Evolutionary conservation across 2,797 vertebrate genomes (phyloP).

Genomic region (Gobio occitaniae): DNA sequence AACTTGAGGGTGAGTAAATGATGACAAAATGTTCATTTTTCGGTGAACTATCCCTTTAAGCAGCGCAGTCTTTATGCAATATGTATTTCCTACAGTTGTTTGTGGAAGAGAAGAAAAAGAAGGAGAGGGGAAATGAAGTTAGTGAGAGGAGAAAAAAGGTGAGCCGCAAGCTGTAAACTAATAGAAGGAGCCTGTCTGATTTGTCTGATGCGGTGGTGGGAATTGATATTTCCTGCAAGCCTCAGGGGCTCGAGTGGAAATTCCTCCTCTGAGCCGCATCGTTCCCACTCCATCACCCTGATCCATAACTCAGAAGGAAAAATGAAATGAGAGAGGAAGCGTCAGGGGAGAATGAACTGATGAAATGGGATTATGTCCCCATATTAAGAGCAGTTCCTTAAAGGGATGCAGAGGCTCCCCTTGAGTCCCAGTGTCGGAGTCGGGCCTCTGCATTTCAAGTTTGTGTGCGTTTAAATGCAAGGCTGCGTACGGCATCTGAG

Average conservation of each 20-base stretch:
- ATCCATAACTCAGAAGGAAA: slow-evolving; percentile 48
- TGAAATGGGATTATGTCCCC: slow-evolving; percentile 67
- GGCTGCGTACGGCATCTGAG: background rate
- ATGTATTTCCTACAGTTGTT: slow-evolving; percentile 6
- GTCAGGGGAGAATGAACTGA: slow-evolving; percentile 63
- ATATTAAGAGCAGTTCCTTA: slow-evolving; percentile 61
- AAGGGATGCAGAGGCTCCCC: slow-evolving; percentile 52
- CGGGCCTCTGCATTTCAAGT: background rate
- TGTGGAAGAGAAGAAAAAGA: background rate
- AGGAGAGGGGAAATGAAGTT: slow-evolving; percentile 13
- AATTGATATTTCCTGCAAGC: slow-evolving; percentile 57
- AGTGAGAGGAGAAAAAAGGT: slow-evolving; percentile 44
- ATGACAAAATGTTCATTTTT: no score
- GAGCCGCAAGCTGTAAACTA: slow-evolving; percentile 53
- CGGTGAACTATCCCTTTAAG: background rate
- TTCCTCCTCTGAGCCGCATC: slow-evolving; percentile 48
- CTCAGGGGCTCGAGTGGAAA: slow-evolving; percentile 49
- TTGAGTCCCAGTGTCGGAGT: slow-evolving; percentile 1
- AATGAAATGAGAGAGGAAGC: slow-evolving; percentile 63
- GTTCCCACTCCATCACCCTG: slow-evolving; percentile 46
- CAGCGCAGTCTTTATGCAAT: background rate
- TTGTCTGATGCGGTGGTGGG: slow-evolving; percentile 55
- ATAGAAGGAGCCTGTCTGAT: slow-evolving; percentile 58
- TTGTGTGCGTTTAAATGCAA: slow-evolving; percentile 22
- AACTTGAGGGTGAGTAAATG: no score